Percentiles rank a stretch among this genome's conserved stretches.
Evolutionary conservation across 2,888 invertebrate species (phyloP).

Genomic region (Pharmacophagus antenor): DNA sequence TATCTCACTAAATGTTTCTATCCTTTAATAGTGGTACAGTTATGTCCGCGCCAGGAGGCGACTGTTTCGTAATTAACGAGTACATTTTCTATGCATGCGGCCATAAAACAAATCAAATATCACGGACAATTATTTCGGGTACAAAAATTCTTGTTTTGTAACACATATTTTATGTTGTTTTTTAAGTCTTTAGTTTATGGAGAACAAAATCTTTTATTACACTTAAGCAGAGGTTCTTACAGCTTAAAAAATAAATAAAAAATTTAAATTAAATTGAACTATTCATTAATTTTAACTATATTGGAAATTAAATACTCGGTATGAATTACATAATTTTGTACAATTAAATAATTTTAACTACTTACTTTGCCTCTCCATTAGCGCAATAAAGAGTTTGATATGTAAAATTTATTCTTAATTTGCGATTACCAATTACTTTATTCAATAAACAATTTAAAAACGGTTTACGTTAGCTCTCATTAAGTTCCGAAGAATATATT

Average conservation of each 20-base stretch:
- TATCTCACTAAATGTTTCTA: conserved; percentile 74
- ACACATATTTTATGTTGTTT: no score
- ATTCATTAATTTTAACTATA: no score
- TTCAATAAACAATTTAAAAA: not conserved
- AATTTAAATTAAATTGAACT: no score
- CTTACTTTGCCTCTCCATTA: not conserved
- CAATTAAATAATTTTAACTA: not conserved
- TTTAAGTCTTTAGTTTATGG: no score
- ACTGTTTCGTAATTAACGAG: conserved; percentile 67
- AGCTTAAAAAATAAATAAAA: no score
- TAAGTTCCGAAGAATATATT: not conserved
- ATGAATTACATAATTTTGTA: not conserved
- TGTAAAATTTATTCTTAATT: not conserved
- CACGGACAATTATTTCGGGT: conserved; percentile 35
- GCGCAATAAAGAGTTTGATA: not conserved
- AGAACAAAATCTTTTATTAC: no score
- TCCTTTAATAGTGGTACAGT: conserved; percentile 70
- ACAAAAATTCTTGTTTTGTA: conserved; percentile 1
- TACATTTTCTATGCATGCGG: conserved; percentile 56
- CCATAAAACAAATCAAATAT: conserved; percentile 57
- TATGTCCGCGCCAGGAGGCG: conserved; percentile 53
- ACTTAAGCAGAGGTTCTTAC: no score
- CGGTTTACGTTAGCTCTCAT: not conserved
- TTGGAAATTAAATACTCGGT: not conserved
- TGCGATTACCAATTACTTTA: not conserved